A percentile compares a stretch with the other conserved stretches of the same genome.
Evolutionary conservation across 37 sponge, comb jelly and placozoan species (phyloP).

Genomic region (Chondrosia reniformis): DNA sequence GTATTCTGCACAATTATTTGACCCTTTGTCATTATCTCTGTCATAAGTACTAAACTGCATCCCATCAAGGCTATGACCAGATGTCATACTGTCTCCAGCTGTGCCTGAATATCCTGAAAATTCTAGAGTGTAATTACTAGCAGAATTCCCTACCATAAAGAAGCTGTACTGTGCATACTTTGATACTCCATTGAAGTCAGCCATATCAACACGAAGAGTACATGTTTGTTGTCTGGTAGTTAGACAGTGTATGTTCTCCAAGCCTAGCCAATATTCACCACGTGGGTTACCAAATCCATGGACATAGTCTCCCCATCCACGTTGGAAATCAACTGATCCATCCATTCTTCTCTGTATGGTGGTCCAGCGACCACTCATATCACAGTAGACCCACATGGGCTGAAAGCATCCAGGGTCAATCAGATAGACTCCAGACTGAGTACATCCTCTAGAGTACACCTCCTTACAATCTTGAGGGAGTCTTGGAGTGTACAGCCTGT

Average conservation of each 20-base stretch:
- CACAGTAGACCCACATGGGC: slow-evolving; percentile 8
- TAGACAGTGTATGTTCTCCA: slow-evolving; percentile 22
- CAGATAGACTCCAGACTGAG: background rate
- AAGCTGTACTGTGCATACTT: slow-evolving; percentile 9
- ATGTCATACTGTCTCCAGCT: background rate
- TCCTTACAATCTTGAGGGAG: slow-evolving; percentile 10
- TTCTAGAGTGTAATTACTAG: background rate
- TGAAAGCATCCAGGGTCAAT: background rate
- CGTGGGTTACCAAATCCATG: background rate
- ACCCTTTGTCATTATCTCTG: background rate
- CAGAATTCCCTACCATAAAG: background rate
- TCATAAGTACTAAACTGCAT: background rate
- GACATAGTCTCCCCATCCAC: slow-evolving; percentile 8
- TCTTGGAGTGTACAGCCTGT: no score
- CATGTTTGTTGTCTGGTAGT: background rate
- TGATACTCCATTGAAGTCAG: background rate
- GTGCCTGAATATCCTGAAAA: background rate
- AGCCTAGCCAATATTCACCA: slow-evolving; percentile 17
- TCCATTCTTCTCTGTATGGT: slow-evolving; percentile 20
- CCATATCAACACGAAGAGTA: background rate
- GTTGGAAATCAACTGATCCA: slow-evolving; percentile 7
- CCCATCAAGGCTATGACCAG: background rate
- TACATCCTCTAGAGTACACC: background rate
- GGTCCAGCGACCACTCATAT: slow-evolving; percentile 2
- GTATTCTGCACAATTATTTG: background rate